Evolutionary conservation across 2,113 vertebrate genomes (phyloP), one percentile per base, ranked within the genome.

Genomic region (Periophthalmodon schlosseri): DNA sequence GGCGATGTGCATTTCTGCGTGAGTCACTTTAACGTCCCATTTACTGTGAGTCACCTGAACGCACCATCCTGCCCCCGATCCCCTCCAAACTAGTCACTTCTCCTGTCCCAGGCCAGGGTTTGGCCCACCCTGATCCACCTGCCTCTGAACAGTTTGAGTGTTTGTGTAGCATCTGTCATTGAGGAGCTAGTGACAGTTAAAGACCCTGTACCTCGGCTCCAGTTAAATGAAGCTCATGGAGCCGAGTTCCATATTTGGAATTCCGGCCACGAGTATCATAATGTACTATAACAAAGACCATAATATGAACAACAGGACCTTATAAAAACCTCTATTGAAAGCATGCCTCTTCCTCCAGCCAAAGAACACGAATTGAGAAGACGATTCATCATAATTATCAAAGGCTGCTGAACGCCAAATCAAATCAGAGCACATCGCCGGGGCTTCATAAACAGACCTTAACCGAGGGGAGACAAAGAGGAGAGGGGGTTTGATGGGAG

Each of bases 381-480:
- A 81, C 73, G 84, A 89, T 90, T 89, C 78, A 87, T 92, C 86
- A 87, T 90, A 84, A 90, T 90, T 88, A 91, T 87, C 82, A 83
- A 70, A 71, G 52, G 83, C 80, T 78, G 89, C 79, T 87, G 86
- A 89, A 88, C 82, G 47, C 23, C 81, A 81, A 86, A 88, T 89
- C 84, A 80, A 85, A 87, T 85, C 74, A 82, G 49, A 74, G 80
- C 73, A 50, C 21, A 80, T 86, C 77, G 58, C 74, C 78, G 77
- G 80, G 73, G 75, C 84, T 84, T 82, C 79, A 84, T 78, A 82
- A 84, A 89, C 83, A 88, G 79, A 81, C 77, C 44, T 77, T 67
- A 80, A 78, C 78, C 58, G 73, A 81, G 69, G 78, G 69, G 71
- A 81, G 80, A 73, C 81, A 81, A 78, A 78, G 69, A 76, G 69